Conservation (phyloP, 2,797 vertebrate genomes). For the Eulemur coronatus region DNA sequence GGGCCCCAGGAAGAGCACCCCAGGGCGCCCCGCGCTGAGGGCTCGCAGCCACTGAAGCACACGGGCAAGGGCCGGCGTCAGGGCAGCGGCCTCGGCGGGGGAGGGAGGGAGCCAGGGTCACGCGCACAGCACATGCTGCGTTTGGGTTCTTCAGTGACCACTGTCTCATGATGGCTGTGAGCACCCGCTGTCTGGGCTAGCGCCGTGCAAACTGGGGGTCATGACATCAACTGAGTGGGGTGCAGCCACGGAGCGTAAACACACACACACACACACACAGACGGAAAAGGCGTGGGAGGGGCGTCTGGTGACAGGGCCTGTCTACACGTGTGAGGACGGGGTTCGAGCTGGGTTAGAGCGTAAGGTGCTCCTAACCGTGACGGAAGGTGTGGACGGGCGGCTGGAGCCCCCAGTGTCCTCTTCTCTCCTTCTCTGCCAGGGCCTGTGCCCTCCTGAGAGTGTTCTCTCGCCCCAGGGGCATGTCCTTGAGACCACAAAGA, state of each 20-base stretch:
- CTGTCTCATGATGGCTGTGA: neutral
- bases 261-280: neutral
- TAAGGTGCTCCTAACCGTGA: neutral
- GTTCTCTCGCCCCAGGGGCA: neutral
- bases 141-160: slow-evolving; percentile 13
- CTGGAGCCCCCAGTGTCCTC: neutral
- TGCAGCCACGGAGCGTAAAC: neutral
- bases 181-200: slow-evolving; percentile 28
- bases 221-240: neutral
- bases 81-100: neutral
- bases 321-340: fast-evolving
- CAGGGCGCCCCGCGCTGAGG: fast-evolving
- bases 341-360: too few relatives aligned
- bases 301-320: fast-evolving
- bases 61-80: neutral
- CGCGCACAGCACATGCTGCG: neutral
- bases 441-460: neutral
- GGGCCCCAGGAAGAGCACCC: neutral
- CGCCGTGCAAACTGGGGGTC: neutral
- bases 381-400: neutral
- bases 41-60: neutral
- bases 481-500: neutral
- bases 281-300: neutral
- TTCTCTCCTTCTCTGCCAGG: neutral
- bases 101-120: neutral